phyloP scores from a whole-genome alignment of 2,888 invertebrate species.

The Tipula helvola region DNA sequence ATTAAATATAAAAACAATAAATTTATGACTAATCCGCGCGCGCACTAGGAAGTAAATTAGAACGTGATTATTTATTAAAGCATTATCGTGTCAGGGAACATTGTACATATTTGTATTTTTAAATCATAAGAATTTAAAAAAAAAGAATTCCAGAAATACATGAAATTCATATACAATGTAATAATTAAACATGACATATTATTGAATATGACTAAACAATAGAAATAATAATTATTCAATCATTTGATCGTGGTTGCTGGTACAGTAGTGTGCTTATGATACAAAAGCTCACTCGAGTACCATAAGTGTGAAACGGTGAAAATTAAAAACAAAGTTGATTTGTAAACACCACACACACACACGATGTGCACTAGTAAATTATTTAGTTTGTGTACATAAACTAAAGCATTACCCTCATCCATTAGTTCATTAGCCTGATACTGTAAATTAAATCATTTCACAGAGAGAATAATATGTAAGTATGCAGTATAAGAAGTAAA shows the following conservation, averaged over 20 bases:
- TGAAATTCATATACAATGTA: background rate
- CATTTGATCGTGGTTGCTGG: background rate
- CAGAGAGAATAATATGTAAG: background rate
- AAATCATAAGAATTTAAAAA: background rate
- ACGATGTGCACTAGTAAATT: background rate
- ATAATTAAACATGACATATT: background rate
- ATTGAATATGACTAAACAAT: background rate
- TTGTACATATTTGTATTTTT: background rate
- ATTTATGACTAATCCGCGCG: background rate
- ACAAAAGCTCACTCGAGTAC: background rate
- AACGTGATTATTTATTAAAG: background rate
- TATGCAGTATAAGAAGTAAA: background rate
- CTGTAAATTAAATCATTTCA: background rate
- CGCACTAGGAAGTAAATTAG: conserved; percentile 4
- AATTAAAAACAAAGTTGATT: background rate
- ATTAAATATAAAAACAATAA: background rate
- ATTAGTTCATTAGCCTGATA: background rate
- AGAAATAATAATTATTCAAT: background rate
- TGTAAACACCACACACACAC: too few species aligned
- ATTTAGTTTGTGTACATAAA: background rate
- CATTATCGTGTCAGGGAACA: background rate
- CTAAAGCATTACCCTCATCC: background rate
- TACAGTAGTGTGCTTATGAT: background rate
- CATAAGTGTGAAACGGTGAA: background rate
- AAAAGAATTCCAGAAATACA: background rate